Base-by-base conservation (phyloP, 2,797 vertebrate genomes). In the Melanogrammus aeglefinus region DNA sequence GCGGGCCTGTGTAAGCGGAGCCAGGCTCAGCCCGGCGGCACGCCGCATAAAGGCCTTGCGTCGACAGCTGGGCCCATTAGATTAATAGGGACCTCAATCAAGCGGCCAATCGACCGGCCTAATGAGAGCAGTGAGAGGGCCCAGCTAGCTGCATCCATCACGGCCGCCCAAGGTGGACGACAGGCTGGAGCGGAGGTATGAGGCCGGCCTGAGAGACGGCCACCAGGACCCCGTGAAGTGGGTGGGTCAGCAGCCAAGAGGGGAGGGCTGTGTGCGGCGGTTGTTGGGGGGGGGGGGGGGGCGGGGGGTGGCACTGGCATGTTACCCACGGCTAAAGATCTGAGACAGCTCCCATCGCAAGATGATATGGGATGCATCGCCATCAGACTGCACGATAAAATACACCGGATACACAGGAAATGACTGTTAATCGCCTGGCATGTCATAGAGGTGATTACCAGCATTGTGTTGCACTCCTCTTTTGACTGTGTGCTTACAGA, bases 51-150 rank as follows among this genome's bases (percentile, higher is more conserved):
- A 0, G 69, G 76, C 73, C 72, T 24, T 51, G 77, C 44, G 77
- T 82, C 76, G 85, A 89, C 75, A 88, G 76, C 33, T 10, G 33
- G 21, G 79, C 63, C 63, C 24, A 69, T 69, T 69, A 27, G 21
- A 78, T 83, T 83, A 86, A 79, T 75, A 82, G 79, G 38, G 38
- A 81, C 51, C 66, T 86, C 82, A 83, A 75, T 85, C 77, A 88
- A 74, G 71, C 39, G 76, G 76, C 72, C 70, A 69, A 69, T 69
- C 63, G 72, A 73, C 39, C 14, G 74, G 21, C 12, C 51, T 81
- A 84, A 81, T 36, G 77, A 83, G 76, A 73, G 18, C 29, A 77
- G 12, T 1, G 24, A 82, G 69, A 77, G 78, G 24, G 57, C 14
- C 69, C 69, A 73, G 80, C 14, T 0, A 75, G 5, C 82, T 39